phyloP scores from a whole-genome alignment of 2,113 vertebrate genomes.

The Sinosuthora webbiana region DNA sequence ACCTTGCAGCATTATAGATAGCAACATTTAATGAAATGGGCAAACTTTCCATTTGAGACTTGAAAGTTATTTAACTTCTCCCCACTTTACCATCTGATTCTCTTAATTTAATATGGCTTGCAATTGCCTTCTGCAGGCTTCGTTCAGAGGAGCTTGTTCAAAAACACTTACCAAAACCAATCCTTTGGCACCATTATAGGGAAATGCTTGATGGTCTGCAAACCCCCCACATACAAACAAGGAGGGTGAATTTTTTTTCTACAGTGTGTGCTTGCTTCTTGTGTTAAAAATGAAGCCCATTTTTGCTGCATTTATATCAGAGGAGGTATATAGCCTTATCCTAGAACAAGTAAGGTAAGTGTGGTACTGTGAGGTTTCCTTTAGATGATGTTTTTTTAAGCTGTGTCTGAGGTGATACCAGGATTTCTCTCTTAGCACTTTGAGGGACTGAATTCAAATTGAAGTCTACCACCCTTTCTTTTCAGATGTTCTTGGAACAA shows the following conservation, averaged over 20 bases:
- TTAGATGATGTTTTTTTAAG: neutral
- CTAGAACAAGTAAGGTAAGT: neutral
- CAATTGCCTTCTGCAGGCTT: neutral
- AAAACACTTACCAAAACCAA: neutral
- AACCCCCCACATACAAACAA: neutral
- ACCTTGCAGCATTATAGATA: neutral
- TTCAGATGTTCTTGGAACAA: neutral
- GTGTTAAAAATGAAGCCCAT: neutral
- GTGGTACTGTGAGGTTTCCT: neutral
- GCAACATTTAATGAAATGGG: neutral
- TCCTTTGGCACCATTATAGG: neutral
- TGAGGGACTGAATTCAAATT: neutral
- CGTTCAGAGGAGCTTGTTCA: neutral
- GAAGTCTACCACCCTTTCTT: neutral
- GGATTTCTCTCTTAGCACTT: neutral
- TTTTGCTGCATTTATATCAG: neutral
- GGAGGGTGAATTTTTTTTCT: neutral
- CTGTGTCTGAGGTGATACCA: neutral
- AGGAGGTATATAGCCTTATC: neutral
- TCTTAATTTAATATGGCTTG: neutral
- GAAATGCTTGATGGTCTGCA: neutral
- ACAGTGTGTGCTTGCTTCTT: rapidly evolving
- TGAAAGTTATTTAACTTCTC: neutral
- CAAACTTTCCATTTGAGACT: neutral
- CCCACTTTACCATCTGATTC: neutral